Conservation (phyloP, 2,113 vertebrate species). For the Chaetops frenatus region DNA sequence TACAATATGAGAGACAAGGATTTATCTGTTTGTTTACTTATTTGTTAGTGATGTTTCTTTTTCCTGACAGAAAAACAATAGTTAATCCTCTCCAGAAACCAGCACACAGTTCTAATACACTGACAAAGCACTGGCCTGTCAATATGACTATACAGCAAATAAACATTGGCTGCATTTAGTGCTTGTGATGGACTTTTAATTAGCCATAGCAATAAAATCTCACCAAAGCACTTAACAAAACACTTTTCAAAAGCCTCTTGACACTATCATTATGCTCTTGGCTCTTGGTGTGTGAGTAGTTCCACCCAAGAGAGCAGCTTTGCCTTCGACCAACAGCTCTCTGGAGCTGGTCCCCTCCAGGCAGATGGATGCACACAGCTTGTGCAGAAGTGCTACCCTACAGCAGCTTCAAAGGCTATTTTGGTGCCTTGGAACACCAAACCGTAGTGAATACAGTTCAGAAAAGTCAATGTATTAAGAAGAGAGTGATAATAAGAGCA, state of each 20-base stretch:
- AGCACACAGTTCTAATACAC: not conserved
- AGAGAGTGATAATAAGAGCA: not conserved
- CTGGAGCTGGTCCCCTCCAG: not conserved
- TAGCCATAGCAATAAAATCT: not conserved
- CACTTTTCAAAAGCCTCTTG: not conserved
- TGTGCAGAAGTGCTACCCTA: not conserved
- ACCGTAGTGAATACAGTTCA: not conserved
- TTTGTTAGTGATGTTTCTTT: not conserved
- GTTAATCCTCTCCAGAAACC: not conserved
- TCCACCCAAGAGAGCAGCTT: not conserved
- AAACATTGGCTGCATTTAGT: not conserved
- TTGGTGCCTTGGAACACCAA: not conserved
- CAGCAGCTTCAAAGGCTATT: not conserved
- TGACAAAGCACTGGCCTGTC: not conserved
- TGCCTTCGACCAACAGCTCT: rapidly evolving
- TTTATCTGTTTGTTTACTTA: not conserved
- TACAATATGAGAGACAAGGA: not conserved
- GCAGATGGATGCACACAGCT: not conserved
- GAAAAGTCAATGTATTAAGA: not conserved
- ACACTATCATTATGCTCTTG: not conserved
- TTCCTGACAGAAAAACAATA: not conserved
- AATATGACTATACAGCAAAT: not conserved
- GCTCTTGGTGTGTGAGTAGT: not conserved
- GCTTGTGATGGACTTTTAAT: not conserved
- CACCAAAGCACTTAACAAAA: not conserved